Base-by-base conservation (phyloP, 37 sponge, comb jelly and placozoan species). In the Agelas oroides region DNA sequence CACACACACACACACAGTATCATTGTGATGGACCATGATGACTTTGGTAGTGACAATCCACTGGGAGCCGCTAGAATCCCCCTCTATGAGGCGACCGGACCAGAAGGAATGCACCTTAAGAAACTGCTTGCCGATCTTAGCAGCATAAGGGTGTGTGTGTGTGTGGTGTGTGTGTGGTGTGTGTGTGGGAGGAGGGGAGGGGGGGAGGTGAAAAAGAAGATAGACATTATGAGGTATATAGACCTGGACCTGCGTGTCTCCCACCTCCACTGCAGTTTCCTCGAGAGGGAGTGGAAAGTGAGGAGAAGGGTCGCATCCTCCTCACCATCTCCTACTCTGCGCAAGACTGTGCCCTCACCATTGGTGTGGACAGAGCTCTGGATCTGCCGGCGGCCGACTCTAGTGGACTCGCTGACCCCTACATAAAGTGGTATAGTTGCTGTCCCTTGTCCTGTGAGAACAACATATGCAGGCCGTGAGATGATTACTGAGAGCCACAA, bases 21-120 rank as follows among this genome's bases (percentile, higher is more conserved):
- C 16, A 35, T 84, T 27, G 84, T 64, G 18, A 84, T 84, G 84
- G 75, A 73, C 65, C 31, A 84, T 17, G 84, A 73, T 63, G 82
- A 71, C 46, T 20, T 21, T 36, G 54, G n/a, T 59, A 36, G 53
- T 5, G 61, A 86, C 70, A 70, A 86, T 12, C 37, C 68, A 20
- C 69, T 86, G 28, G 86, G 86, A 20, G 78, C 41, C 1, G 71
- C 70, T 13, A 73, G 59, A 35, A 41, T 86, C 0, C 59, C 56
- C 16, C 72, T 86, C 63, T 86, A 71, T 28, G 79, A 82, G 53
- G 71, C 62, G 33, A 36, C 59, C 30, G 15, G 25, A 17, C 27
- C n/a, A 18, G 20, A 64, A 21, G 14, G 36, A 23, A 54, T 52
- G 0, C 71, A 28, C 39, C 24, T 87, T n/a, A 79, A 64, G 59